Evolutionary conservation across 2,888 invertebrate genomes (phyloP), one percentile per base, ranked within the genome.

Genomic region (Hydroisotoma schaefferi): DNA sequence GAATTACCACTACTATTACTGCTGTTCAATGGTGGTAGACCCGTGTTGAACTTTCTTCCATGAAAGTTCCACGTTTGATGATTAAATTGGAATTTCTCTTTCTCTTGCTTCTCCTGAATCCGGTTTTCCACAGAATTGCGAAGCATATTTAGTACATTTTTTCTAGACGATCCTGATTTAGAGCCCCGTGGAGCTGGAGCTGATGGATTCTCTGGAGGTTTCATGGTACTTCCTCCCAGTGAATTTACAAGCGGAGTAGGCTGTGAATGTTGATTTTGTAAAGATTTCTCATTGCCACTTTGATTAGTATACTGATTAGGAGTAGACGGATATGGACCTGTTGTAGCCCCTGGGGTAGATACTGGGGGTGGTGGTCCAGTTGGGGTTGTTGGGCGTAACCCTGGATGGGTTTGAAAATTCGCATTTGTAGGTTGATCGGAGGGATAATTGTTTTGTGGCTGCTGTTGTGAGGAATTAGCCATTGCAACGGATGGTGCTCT

Each of bases 41-140:
- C 61, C 25, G 68, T 68, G 47, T 72, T 70, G 55, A 63, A 72
- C 55, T 70, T 72, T 59, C 67, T 66, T 27, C 69, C 70, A 43
- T 69, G 70, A 56, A 72, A 72, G 57, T 70, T 72, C 72, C 72
- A 72, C n/a, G 72, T 72, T 61, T 72, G 72, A 37, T 72, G 72
- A 63, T 69, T 69, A 48, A 72, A 72, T 40, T 72, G 72, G 53
- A 70, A 70, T 46, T 72, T 72, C 49, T 70, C 72, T 51, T 70
- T 70, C 47, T 70, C 71, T 33, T 68, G 66, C 51, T 70, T 72
- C 47, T 69, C 69, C 25, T 64, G 63, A 29, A 72, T 70, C 25
- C 70, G 47, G 44, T 56, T 69, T 46, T 70, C 69, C 22, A 70
- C 65, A 1, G 70, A 67, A 46, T 68, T 67, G n/a, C 69, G 51